These are phyloP conservation scores for Drosophila infuscata DNA, from an alignment of 2,888 invertebrate genomes.

Conservation along the genomic window DNA sequence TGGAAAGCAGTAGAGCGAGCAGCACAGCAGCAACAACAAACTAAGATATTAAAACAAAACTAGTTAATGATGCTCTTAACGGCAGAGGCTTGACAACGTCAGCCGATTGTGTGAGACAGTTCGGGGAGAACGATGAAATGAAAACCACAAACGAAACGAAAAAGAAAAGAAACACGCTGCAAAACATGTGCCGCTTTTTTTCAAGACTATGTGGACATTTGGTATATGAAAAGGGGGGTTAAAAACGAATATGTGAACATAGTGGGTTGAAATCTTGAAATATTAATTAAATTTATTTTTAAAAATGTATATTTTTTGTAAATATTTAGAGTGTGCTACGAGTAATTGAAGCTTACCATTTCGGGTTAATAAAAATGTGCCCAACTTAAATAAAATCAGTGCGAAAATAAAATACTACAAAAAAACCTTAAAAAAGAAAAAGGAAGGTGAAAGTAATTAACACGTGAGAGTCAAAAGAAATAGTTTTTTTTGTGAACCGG, in stretches of 20 bases:
- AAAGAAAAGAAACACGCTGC: constrained; percentile 10
- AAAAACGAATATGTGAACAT: background rate
- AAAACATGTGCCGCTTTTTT: constrained; percentile 32
- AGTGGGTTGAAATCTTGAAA: background rate
- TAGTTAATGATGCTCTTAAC: constrained; percentile 54
- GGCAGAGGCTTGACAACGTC: constrained; percentile 26
- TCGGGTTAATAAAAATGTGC: constrained; percentile 42
- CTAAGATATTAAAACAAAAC: constrained; percentile 56
- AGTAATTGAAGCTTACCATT: constrained; percentile 16
- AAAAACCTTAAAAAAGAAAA: background rate
- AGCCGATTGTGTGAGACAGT: constrained; percentile 9
- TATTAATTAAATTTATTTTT: background rate
- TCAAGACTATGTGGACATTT: background rate
- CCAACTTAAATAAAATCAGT: constrained; percentile 37
- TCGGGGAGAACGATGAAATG: constrained; percentile 9
- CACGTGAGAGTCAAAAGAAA: constrained; percentile 29
- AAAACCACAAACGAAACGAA: constrained; percentile 15
- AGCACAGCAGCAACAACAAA: constrained; percentile 25
- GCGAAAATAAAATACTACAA: constrained; percentile 23
- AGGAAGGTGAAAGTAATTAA: constrained; percentile 25
- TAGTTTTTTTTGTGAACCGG: constrained; percentile 42
- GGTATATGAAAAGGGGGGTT: background rate
- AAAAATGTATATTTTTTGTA: constrained; percentile 2
- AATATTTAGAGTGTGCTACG: constrained; percentile 17
- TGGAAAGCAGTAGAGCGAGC: constrained; percentile 31